These are phyloP conservation scores for Phengaris alcon DNA, from an alignment of 2,888 invertebrate genomes.

Conservation along the genomic window DNA sequence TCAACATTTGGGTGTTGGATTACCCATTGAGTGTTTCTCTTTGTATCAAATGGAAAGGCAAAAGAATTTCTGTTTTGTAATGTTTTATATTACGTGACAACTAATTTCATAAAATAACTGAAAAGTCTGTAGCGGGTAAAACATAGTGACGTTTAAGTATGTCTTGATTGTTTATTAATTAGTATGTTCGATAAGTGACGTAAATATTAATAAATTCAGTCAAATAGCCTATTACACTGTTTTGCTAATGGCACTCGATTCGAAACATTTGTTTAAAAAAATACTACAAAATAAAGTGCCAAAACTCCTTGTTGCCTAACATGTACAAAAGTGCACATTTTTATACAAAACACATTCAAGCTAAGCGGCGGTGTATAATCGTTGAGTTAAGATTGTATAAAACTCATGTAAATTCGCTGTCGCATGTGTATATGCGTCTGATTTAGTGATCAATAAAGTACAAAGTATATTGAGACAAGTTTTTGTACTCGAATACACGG, in stretches of 20 bases:
- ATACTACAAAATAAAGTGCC: slow-evolving; percentile 17
- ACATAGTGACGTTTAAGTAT: no score
- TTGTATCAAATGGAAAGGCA: no score
- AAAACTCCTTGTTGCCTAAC: slow-evolving; percentile 15
- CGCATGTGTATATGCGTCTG: slow-evolving; percentile 6
- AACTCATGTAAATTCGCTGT: background rate
- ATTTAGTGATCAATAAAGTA: slow-evolving; percentile 67
- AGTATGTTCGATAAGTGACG: no score
- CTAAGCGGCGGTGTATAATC: slow-evolving; percentile 25
- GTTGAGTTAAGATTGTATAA: slow-evolving; percentile 12
- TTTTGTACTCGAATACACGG: slow-evolving; percentile 1
- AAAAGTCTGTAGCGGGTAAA: no score
- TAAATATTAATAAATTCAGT: background rate
- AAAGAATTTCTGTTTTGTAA: no score
- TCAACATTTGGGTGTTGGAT: no score
- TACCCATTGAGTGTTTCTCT: no score
- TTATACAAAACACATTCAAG: slow-evolving; percentile 22
- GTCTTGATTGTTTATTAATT: no score
- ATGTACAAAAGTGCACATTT: slow-evolving; percentile 26
- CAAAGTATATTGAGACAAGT: slow-evolving; percentile 47
- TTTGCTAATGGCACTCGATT: slow-evolving; percentile 4
- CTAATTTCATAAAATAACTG: no score
- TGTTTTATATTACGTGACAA: no score
- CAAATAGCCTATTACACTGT: background rate
- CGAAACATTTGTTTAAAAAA: background rate